A percentile compares a stretch with the other conserved stretches of the same genome.
These are phyloP conservation scores for Hemichromis elongatus DNA, from an alignment of 2,113 vertebrate species.

Conservation along the genomic window DNA sequence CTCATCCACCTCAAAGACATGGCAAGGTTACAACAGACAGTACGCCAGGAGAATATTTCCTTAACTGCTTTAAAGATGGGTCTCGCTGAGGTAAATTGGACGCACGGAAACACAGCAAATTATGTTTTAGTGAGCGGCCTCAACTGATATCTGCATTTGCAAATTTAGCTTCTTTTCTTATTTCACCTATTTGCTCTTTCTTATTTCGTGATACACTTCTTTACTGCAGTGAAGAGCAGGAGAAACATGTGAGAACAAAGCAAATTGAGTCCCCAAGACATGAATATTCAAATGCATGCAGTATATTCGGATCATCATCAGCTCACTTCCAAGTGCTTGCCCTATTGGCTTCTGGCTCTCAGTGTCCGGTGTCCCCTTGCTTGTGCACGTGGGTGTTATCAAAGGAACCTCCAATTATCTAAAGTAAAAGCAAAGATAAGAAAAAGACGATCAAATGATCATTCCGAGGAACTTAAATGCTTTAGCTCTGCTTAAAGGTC, in stretches of 20 bases:
- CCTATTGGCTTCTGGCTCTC: not conserved
- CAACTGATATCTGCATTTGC: not conserved
- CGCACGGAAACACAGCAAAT: not conserved
- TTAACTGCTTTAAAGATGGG: not conserved
- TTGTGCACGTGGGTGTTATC: not conserved
- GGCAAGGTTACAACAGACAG: not conserved
- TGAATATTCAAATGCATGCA: not conserved
- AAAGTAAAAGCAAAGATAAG: slow-evolving; percentile 29
- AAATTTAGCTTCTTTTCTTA: not conserved
- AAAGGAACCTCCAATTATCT: slow-evolving; percentile 32
- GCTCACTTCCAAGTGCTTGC: not conserved
- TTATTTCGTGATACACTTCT: not conserved
- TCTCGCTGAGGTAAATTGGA: not conserved
- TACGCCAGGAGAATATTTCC: not conserved
- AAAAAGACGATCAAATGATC: slow-evolving; percentile 39
- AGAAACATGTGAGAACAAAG: not conserved
- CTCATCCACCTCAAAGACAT: not conserved
- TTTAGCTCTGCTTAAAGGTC: slow-evolving; percentile 22
- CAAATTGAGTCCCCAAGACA: not conserved
- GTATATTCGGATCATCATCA: not conserved
- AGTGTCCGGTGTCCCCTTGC: not conserved
- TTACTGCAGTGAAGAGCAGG: not conserved
- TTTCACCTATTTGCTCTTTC: not conserved
- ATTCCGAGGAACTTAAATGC: slow-evolving; percentile 10
- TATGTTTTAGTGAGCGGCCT: not conserved